Percentiles rank a stretch among this genome's conserved stretches.
phyloP scores from a whole-genome alignment of 2,113 vertebrate species.

The Columbina picui region DNA sequence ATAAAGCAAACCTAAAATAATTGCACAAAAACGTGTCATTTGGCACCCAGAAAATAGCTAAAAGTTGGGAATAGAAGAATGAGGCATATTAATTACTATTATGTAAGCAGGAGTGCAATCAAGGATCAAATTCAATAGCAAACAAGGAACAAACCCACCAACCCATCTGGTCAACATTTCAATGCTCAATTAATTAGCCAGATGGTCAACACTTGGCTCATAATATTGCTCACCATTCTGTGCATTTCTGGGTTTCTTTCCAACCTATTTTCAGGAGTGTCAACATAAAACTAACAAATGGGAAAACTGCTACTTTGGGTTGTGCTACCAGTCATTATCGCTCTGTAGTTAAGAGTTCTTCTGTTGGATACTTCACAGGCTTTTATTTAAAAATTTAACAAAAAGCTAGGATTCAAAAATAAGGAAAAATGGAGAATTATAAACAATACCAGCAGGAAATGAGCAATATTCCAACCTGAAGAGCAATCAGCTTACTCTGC shows the following conservation, averaged over 20 bases:
- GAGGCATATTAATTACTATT: neutral
- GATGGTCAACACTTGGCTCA: constrained; percentile 73
- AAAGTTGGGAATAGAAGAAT: neutral
- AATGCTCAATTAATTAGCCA: constrained; percentile 69
- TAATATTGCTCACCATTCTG: constrained; percentile 42
- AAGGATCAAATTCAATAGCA: constrained; percentile 51
- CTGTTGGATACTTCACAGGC: neutral
- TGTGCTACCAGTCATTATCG: neutral
- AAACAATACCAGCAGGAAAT: neutral
- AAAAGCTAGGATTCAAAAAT: neutral
- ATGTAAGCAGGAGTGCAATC: constrained; percentile 21
- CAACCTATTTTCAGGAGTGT: constrained; percentile 39
- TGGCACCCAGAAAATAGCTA: neutral
- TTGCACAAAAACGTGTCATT: neutral
- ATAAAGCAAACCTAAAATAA: neutral
- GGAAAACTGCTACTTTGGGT: constrained; percentile 15
- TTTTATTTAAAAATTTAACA: neutral
- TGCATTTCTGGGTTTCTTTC: constrained; percentile 70
- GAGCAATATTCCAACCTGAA: neutral
- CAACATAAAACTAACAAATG: constrained; percentile 69
- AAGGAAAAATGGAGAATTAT: neutral
- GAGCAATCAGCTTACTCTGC: neutral
- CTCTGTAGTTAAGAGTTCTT: neutral
- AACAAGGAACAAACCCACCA: constrained; percentile 69
- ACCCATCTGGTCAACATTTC: constrained; percentile 78